Conservation (phyloP, 1,140 invertebrate species). For the Tribolium castaneum region DNA sequence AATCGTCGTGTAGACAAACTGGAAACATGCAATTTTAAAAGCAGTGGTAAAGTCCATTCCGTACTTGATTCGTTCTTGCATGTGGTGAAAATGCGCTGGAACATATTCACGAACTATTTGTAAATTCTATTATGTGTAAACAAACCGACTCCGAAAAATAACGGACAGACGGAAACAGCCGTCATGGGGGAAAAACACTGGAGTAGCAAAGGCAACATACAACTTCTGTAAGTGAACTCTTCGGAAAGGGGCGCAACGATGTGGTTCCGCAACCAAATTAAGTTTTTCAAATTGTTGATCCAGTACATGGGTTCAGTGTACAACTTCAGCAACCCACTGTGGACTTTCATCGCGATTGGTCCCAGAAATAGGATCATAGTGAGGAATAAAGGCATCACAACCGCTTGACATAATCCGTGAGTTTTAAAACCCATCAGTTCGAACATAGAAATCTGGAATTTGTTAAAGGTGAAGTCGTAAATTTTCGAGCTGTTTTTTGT, state of each 20-base stretch:
- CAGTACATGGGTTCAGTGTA: constrained; percentile 65
- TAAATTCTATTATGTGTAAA: not conserved
- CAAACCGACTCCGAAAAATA: constrained; percentile 92
- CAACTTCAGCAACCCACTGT: constrained; percentile 76
- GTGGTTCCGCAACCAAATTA: constrained; percentile 90
- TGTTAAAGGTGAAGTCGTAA: too few relatives aligned
- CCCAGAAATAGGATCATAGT: constrained; percentile 89
- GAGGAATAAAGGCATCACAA: constrained; percentile 80
- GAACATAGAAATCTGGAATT: constrained; percentile 72
- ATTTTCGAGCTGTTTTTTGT: not conserved
- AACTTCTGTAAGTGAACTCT: constrained; percentile 90
- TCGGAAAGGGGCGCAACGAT: constrained; percentile 93
- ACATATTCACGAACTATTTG: not conserved
- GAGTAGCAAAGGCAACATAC: constrained; percentile 91
- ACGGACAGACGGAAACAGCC: constrained; percentile 86
- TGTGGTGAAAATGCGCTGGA: constrained; percentile 91
- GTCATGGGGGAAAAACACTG: constrained; percentile 81
- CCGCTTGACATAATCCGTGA: constrained; percentile 79
- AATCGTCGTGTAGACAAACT: constrained; percentile 90
- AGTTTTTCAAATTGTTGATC: constrained; percentile 66
- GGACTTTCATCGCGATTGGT: constrained; percentile 78
- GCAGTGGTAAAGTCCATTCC: constrained; percentile 76
- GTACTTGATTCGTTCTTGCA: constrained; percentile 80
- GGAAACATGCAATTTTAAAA: constrained; percentile 81
- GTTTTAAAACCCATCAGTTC: constrained; percentile 82